phyloP scores from a whole-genome alignment of 2,797 vertebrate species.

The Sitta carolinensis region DNA sequence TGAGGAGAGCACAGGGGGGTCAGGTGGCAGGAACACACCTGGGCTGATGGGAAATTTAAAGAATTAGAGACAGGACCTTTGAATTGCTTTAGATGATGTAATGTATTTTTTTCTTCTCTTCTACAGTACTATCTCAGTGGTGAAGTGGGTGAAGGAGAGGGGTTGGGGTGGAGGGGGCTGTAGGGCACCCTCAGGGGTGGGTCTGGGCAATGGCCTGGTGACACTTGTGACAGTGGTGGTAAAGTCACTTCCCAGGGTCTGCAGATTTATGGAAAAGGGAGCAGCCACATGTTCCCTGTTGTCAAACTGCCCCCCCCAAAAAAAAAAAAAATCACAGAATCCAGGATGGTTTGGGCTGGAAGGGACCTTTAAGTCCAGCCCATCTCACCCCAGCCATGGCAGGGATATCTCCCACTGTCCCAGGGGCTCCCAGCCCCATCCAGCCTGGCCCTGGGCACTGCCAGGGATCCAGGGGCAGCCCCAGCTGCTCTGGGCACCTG shows the following conservation, averaged over 20 bases:
- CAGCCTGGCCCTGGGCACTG: background rate
- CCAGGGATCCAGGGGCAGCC: background rate
- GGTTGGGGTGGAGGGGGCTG: too few relatives aligned
- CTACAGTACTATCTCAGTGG: too few relatives aligned
- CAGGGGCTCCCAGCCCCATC: background rate
- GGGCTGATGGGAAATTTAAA: too few relatives aligned
- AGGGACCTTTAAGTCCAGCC: fast-evolving
- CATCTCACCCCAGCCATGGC: background rate
- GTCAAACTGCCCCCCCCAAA: background rate
- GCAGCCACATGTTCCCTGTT: background rate
- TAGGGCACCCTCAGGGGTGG: too few relatives aligned
- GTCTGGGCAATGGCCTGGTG: too few relatives aligned
- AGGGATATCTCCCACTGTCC: background rate
- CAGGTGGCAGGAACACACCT: background rate
- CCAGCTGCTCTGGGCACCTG: background rate
- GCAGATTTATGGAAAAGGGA: background rate
- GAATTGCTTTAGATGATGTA: too few relatives aligned
- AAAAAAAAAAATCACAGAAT: background rate
- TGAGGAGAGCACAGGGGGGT: too few relatives aligned
- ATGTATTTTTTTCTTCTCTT: too few relatives aligned
- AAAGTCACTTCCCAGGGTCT: background rate
- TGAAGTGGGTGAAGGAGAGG: too few relatives aligned
- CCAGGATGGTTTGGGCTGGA: background rate
- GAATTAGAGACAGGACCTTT: too few relatives aligned
- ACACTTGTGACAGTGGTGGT: background rate